Conservation (phyloP, 1,140 invertebrate species). For the Spodoptera frugiperda region DNA sequence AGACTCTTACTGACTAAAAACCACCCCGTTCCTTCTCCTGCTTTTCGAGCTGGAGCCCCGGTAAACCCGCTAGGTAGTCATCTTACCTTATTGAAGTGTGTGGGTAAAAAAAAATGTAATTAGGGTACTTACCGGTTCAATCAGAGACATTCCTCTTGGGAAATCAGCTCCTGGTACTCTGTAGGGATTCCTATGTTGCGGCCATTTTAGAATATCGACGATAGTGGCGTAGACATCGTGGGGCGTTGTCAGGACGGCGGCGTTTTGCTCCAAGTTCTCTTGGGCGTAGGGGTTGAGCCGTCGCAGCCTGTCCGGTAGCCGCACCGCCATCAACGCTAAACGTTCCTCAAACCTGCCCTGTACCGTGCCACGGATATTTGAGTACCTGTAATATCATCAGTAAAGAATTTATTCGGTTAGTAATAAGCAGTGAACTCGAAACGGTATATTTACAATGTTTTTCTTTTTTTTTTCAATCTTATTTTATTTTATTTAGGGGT, state of each 20-base stretch:
- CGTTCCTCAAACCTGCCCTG: slow-evolving; percentile 97
- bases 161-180: slow-evolving; percentile 84
- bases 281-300: slow-evolving; percentile 87
- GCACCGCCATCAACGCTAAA: slow-evolving; percentile 93
- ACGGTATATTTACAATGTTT: too few species aligned
- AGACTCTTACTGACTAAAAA: too few species aligned
- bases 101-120: background rate
- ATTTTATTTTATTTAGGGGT: too few species aligned
- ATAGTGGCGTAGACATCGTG: slow-evolving; percentile 93
- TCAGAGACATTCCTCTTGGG: slow-evolving; percentile 90
- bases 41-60: too few species aligned
- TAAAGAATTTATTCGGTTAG: background rate
- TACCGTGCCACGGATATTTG: slow-evolving; percentile 92
- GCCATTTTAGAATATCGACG: slow-evolving; percentile 87
- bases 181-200: slow-evolving; percentile 56
- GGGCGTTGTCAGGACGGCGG: slow-evolving; percentile 90
- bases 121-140: slow-evolving; percentile 87
- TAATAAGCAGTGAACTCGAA: too few species aligned
- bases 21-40: too few species aligned
- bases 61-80: too few species aligned
- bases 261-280: slow-evolving; percentile 89
- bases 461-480: too few species aligned
- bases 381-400: slow-evolving; percentile 87
- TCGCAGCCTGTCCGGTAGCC: slow-evolving; percentile 90
- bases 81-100: too few species aligned